Base-by-base conservation (phyloP, 2,113 vertebrate species). In the pig (Sus scrofa) region DNA sequence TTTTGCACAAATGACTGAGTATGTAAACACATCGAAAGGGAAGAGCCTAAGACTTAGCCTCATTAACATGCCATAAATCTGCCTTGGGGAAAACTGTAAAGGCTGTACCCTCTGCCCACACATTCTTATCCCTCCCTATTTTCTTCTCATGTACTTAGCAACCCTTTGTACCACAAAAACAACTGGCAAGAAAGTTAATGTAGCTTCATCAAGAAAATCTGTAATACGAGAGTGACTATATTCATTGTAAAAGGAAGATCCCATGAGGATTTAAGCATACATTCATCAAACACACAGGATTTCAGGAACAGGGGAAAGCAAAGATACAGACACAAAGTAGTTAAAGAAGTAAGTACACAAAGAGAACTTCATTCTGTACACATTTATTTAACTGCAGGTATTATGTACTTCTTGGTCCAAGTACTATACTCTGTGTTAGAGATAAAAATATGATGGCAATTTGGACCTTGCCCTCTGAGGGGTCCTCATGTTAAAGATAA, bases 191-290 rank as follows among this genome's bases (percentile, higher is more conserved):
- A 65, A 89, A 74, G 2, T 67, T 88, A 88, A 77, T 16, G 7
- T 22, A 78, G 37, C 16, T 67, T 88, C 19, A 44, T 27, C 56
- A 58, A 22, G 30, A 67, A 77, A 81, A 68, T 44, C 0, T 87
- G 30, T 74, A 87, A 63, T 70, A 39, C 15, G 60, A 79, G 34
- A 65, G 62, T 95, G 65, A 96, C 15, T n/a, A 24, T 37, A 58
- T 68, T 65, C 75, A 60, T 74, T 84, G 3, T 34, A 68, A 90
- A 93, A 92, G 65, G 34, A 79, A 92, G 71, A 63, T 60, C 58
- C 4, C 37, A 58, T n/a, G 39, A 84, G 19, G 56, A 96, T 37
- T 44, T 78, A 79, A 16, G 27, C 19, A 83, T 11, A 77, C 0
- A 18, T 14, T 77, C 52, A 75, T 50, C 12, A 77, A 67, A 91